Base-by-base conservation (phyloP, 2,113 vertebrate species). In the Aegithalos caudatus region DNA sequence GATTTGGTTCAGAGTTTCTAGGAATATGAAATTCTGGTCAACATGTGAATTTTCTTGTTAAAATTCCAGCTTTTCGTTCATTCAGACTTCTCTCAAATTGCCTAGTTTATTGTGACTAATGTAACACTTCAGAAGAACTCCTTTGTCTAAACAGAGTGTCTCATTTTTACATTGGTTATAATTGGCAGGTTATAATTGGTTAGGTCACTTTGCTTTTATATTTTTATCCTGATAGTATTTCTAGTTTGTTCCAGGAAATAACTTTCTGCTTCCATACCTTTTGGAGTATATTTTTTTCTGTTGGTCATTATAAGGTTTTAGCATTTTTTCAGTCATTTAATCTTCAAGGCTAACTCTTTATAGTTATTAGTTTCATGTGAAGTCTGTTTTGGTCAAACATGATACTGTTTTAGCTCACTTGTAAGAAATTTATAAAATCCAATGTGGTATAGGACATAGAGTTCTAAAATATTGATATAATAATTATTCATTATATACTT, bases 41-140 rank as follows among this genome's bases (percentile, higher is more conserved):
- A 60, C 17, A 42, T 48, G 28, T 92, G 53, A 58, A 42, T 92
- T 93, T 85, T 82, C 45, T 19, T 62, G 22, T 73, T 78, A 61
- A 79, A 95, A 92, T 80, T 77, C 12, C 18, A 76, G 15, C 14
- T 88, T 87, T 81, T 77, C 90, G 24, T 92, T 93, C 35, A 11
- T 81, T 89, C 51, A 79, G 57, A 28, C 29, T 67, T 90, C 14
- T 88, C 48, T 82, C 15, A 87, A 79, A 80, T 80, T 64, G 7
- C n/a, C 38, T 60, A 16, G 23, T 81, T 86, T 66, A 35, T 91
- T 89, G 33, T 82, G 31, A 45, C 48, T 92, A 69, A 69, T n/a
- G 11, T 40, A 67, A 60, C 31, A 44, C 31, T 85, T 87, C 24
- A 82, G 61, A 67, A 82, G 85, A 61, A 44, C 24, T 48, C 12